Conservation (phyloP, 37 sponge, comb jelly and placozoan genomes). For the Halisarca cf. caerulea region DNA sequence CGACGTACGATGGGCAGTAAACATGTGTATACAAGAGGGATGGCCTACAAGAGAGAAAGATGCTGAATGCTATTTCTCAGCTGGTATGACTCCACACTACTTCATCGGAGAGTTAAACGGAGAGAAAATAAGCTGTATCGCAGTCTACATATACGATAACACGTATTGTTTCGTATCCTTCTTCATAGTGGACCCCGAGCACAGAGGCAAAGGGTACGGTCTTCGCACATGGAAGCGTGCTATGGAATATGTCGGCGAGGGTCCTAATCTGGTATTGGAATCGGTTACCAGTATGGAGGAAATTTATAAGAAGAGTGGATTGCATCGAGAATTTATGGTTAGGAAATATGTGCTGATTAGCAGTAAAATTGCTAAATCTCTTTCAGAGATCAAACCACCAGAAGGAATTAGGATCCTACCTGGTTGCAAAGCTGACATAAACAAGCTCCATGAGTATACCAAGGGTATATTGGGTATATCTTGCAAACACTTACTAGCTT, state of each 20-base stretch:
- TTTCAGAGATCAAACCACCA: background rate
- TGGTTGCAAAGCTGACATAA: background rate
- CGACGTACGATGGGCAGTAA: background rate
- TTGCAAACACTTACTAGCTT: background rate
- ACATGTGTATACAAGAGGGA: background rate
- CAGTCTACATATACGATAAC: background rate
- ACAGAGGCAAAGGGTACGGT: slow-evolving; percentile 27
- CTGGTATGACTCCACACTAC: background rate
- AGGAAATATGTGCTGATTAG: background rate
- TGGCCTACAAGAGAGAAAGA: slow-evolving; percentile 5
- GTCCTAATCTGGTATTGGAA: background rate
- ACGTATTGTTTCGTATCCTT: background rate
- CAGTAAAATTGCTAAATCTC: background rate
- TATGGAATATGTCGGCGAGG: background rate
- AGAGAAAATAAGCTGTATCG: slow-evolving; percentile 7
- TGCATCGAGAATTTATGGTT: background rate
- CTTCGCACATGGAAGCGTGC: background rate
- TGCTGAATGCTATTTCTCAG: background rate
- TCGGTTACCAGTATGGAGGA: background rate
- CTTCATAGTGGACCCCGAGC: background rate
- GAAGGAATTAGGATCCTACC: background rate
- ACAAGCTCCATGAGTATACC: slow-evolving; percentile 2
- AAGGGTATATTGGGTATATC: background rate
- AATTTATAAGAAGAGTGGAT: background rate
- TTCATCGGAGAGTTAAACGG: slow-evolving; percentile 29